Evolutionary conservation across 2,113 vertebrate species (phyloP).

Genomic region (Gymnorhina tibicen): DNA sequence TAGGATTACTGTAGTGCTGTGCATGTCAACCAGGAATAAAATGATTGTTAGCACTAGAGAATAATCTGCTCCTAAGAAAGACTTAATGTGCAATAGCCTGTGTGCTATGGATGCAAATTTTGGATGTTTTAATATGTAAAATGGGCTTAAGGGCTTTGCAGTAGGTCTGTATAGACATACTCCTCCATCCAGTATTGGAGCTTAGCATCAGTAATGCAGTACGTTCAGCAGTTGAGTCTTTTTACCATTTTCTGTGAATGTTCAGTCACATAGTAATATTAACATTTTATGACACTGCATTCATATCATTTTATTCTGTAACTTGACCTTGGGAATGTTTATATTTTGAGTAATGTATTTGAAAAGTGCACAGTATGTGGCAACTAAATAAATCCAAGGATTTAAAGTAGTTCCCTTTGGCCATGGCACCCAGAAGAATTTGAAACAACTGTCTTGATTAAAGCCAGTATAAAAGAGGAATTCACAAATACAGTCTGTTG

Average conservation of each 20-base stretch:
- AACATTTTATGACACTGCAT: background rate
- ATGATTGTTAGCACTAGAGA: background rate
- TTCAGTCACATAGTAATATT: background rate
- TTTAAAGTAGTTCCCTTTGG: background rate
- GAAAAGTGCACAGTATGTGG: background rate
- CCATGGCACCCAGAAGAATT: background rate
- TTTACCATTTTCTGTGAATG: background rate
- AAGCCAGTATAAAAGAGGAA: background rate
- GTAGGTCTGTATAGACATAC: background rate
- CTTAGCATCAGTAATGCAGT: background rate
- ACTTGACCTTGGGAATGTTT: background rate
- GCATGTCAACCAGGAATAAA: background rate
- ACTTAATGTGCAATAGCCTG: background rate
- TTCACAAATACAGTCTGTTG: background rate
- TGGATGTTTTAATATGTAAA: slow-evolving; percentile 16
- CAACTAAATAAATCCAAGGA: background rate
- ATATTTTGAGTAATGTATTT: background rate
- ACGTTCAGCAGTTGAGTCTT: background rate
- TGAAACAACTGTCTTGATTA: background rate
- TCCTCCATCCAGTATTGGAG: background rate
- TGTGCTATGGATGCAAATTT: background rate
- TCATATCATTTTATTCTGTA: background rate
- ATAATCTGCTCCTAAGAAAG: slow-evolving; percentile 12
- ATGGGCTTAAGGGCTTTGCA: background rate
- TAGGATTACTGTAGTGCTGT: background rate